Evolutionary conservation across 1,140 invertebrate species (phyloP).

Genomic region (Hylaeus anthracinus): DNA sequence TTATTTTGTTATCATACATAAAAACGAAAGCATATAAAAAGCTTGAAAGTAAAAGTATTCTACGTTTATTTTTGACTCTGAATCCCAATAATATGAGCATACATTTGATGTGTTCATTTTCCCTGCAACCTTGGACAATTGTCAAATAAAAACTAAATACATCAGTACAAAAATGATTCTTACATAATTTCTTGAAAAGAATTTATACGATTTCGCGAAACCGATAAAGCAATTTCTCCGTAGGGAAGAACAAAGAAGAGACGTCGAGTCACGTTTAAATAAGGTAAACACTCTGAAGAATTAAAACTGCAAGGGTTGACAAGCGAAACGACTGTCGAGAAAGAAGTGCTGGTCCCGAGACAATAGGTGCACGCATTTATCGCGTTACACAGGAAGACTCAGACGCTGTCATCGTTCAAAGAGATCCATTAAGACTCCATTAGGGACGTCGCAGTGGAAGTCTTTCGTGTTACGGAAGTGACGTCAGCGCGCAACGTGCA

Average conservation of each 20-base stretch:
- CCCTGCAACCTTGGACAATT: too few relatives aligned
- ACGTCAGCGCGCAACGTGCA: slow-evolving; percentile 8
- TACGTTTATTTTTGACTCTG: too few relatives aligned
- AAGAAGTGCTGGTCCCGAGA: neutral
- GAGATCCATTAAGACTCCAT: slow-evolving; percentile 38
- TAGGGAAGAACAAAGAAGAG: neutral
- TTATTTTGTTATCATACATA: too few relatives aligned
- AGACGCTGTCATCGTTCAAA: slow-evolving; percentile 15
- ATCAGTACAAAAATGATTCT: too few relatives aligned
- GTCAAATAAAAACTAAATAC: too few relatives aligned
- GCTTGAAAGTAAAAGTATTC: too few relatives aligned
- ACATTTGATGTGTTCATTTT: too few relatives aligned
- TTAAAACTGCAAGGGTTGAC: neutral
- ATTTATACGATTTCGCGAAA: too few relatives aligned
- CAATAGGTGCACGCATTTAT: slow-evolving; percentile 31
- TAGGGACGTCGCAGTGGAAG: slow-evolving; percentile 15
- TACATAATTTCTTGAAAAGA: too few relatives aligned
- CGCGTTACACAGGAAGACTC: slow-evolving; percentile 1
- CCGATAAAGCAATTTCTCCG: too few relatives aligned
- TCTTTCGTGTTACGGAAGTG: slow-evolving; percentile 23
- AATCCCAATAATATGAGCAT: too few relatives aligned
- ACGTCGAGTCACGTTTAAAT: neutral
- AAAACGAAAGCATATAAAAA: too few relatives aligned
- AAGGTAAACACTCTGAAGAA: neutral
- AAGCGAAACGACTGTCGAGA: neutral